These are phyloP conservation scores for Lamprotornis superbus DNA, from an alignment of 2,113 vertebrate genomes.

Conservation along the genomic window DNA sequence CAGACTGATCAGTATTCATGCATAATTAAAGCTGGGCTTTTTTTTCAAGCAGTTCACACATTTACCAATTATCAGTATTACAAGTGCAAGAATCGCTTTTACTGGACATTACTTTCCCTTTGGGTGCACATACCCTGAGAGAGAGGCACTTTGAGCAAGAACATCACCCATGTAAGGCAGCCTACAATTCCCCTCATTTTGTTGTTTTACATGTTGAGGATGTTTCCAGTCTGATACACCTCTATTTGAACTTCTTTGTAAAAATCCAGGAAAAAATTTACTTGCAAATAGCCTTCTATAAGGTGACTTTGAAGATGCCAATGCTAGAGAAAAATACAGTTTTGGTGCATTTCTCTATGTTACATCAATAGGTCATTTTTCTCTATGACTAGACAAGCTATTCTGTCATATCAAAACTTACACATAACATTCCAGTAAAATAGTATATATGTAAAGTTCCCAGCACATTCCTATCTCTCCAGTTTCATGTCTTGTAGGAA, in stretches of 20 bases:
- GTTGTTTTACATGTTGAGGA: neutral
- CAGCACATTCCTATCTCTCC: neutral
- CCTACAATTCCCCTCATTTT: neutral
- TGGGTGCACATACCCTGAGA: neutral
- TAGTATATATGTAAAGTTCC: neutral
- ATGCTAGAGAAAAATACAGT: neutral
- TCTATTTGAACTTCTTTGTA: neutral
- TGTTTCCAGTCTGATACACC: neutral
- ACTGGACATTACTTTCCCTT: neutral
- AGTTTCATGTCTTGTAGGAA: neutral
- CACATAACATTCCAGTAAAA: neutral
- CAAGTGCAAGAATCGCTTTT: neutral
- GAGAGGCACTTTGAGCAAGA: neutral
- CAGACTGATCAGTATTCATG: neutral
- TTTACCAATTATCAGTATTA: neutral
- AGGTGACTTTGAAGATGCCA: neutral
- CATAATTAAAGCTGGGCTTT: neutral
- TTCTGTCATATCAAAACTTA: neutral
- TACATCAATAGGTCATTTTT: neutral
- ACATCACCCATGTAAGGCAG: accelerated
- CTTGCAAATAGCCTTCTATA: neutral
- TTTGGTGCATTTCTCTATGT: neutral
- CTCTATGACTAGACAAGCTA: neutral
- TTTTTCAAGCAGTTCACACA: neutral
- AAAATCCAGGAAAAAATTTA: neutral